A percentile compares a stretch with the other conserved stretches of the same genome.
Conservation (phyloP, 2,888 invertebrate species). For the Sphaerophoria rueppellii region DNA sequence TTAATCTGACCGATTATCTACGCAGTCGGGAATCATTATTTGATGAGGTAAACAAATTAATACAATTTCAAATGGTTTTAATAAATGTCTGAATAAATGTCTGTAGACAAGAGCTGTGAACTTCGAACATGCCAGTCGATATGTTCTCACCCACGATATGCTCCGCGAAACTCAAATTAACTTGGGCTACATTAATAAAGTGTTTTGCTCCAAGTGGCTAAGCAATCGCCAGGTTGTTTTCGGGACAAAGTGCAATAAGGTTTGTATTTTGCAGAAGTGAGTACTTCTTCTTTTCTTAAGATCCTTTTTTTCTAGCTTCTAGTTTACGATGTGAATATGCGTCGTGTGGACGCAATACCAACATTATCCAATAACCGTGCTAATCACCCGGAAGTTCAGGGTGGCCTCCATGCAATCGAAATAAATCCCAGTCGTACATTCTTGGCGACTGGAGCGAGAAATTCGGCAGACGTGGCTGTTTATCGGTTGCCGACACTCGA, state of each 20-base stretch:
- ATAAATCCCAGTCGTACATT: slow-evolving; percentile 96
- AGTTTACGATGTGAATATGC: slow-evolving; percentile 95
- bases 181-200: slow-evolving; percentile 94
- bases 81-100: neutral
- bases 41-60: slow-evolving; percentile 84
- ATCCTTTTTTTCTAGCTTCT: slow-evolving; percentile 85
- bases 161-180: slow-evolving; percentile 92
- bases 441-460: slow-evolving; percentile 94
- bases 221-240: slow-evolving; percentile 97
- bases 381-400: slow-evolving; percentile 85
- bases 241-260: slow-evolving; percentile 98
- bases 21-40: slow-evolving; percentile 89
- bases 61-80: neutral
- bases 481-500: slow-evolving; percentile 94
- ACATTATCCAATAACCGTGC: slow-evolving; percentile 87
- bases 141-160: slow-evolving; percentile 95
- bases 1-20: slow-evolving; percentile 93
- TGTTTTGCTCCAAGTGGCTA: slow-evolving; percentile 98
- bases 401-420: slow-evolving; percentile 96
- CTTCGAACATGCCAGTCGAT: slow-evolving; percentile 91
- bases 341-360: slow-evolving; percentile 94
- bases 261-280: slow-evolving; percentile 78
- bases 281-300: neutral
- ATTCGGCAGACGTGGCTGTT: slow-evolving; percentile 96
- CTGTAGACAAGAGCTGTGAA: slow-evolving; percentile 85